phyloP scores from a whole-genome alignment of 2,113 vertebrate species.

The Neodon shergylaensis region DNA sequence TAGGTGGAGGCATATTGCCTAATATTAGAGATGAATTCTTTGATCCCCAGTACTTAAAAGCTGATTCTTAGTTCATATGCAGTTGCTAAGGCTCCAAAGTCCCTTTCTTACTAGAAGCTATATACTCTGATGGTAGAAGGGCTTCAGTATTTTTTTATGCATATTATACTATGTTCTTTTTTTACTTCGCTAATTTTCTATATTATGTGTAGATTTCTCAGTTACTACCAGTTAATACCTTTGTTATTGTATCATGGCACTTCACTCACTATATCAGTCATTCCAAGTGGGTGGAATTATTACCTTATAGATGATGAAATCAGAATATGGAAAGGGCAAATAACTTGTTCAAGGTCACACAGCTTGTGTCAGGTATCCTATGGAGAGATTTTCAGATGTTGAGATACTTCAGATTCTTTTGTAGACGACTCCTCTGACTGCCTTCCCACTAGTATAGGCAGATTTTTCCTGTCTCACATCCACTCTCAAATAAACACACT shows the following conservation, averaged over 20 bases:
- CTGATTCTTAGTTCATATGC: slow-evolving; percentile 30
- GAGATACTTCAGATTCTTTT: slow-evolving; percentile 42
- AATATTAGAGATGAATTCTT: background rate
- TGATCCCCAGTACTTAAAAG: background rate
- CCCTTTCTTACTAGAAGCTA: background rate
- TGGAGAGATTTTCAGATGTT: background rate
- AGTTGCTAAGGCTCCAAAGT: background rate
- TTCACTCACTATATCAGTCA: background rate
- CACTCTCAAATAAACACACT: no score
- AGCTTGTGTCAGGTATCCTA: background rate
- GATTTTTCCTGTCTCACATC: no score
- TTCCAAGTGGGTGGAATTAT: background rate
- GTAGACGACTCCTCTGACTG: slow-evolving; percentile 31
- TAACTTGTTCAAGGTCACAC: background rate
- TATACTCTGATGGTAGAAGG: background rate
- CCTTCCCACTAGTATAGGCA: background rate
- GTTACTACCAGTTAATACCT: background rate
- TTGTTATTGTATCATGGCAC: background rate
- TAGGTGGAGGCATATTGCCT: slow-evolving; percentile 9
- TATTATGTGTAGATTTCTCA: background rate
- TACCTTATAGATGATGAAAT: background rate
- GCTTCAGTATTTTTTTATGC: background rate
- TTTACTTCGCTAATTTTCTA: background rate
- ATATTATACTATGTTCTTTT: background rate
- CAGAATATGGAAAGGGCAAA: background rate